These are phyloP conservation scores for Hafferia zeledoni DNA, from an alignment of 2,797 vertebrate genomes.

Conservation along the genomic window DNA sequence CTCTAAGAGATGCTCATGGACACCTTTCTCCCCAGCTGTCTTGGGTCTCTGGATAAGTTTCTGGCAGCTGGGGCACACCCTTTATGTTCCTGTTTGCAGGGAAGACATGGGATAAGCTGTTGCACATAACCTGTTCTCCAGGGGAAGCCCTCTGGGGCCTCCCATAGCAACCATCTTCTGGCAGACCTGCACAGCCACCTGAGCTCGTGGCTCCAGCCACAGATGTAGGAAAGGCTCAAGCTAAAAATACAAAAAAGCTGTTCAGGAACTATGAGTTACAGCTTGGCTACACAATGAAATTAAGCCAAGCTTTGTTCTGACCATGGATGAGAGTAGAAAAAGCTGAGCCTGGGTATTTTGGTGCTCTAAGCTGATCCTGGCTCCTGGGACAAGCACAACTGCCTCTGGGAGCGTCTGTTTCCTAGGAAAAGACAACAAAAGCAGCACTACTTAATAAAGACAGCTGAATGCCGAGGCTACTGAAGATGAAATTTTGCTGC, in stretches of 20 bases:
- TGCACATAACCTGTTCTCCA: not conserved
- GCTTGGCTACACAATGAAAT: not conserved
- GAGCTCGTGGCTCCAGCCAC: not conserved
- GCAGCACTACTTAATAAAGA: not conserved
- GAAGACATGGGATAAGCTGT: not conserved
- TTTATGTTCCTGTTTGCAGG: accelerated
- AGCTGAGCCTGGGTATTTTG: not conserved
- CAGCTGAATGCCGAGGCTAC: not conserved
- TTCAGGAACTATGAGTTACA: not conserved
- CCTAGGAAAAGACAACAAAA: not conserved
- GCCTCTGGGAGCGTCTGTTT: not conserved
- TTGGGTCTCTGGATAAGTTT: too few species aligned
- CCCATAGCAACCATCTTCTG: not conserved
- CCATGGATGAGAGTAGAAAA: not conserved
- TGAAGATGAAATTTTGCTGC: not conserved
- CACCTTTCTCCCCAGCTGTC: not conserved
- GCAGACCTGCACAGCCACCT: not conserved
- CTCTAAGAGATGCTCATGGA: not conserved
- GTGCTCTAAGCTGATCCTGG: not conserved
- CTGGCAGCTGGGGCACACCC: not conserved
- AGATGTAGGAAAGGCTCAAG: not conserved
- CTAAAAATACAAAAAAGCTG: not conserved
- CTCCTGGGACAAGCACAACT: not conserved
- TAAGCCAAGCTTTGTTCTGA: not conserved
- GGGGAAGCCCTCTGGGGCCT: not conserved